Conservation (phyloP, 2,113 vertebrate species). For the Corvus moneduloides region DNA sequence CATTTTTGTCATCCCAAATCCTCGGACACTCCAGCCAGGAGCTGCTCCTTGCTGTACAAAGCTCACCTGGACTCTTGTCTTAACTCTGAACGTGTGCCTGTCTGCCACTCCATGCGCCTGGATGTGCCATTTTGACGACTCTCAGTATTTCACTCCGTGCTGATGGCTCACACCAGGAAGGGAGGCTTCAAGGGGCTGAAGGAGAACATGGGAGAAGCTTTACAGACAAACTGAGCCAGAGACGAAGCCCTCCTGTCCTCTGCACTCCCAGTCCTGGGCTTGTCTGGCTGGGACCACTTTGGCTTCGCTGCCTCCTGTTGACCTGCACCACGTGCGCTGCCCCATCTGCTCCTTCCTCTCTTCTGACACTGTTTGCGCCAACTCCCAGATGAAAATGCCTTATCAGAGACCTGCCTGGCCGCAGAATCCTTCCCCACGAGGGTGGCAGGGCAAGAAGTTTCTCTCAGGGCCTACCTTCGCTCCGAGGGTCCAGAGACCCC, state of each 20-base stretch:
- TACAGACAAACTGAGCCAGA: conserved; percentile 10
- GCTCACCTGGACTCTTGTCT: conserved; percentile 67
- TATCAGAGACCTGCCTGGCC: conserved; percentile 44
- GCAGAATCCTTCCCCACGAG: background rate
- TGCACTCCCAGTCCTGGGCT: background rate
- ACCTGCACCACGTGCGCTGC: background rate
- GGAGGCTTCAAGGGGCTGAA: background rate
- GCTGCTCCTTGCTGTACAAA: conserved; percentile 71
- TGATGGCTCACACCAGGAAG: background rate
- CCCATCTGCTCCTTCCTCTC: background rate
- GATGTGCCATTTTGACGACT: conserved; percentile 49
- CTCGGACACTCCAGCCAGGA: conserved; percentile 55
- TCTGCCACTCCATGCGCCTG: conserved; percentile 57
- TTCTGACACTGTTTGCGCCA: conserved; percentile 26
- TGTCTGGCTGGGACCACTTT: background rate
- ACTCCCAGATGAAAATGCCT: conserved; percentile 64
- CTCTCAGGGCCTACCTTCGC: conserved; percentile 53
- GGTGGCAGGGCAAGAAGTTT: conserved; percentile 31
- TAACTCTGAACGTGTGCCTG: conserved; percentile 68
- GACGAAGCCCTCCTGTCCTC: background rate
- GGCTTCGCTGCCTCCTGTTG: conserved; percentile 34
- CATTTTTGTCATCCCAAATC: conserved; percentile 47
- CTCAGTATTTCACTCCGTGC: conserved; percentile 13
- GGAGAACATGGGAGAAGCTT: background rate
- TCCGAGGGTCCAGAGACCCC: conserved; percentile 7